These are phyloP conservation scores for Schizotus pectinicornis DNA, from an alignment of 2,888 invertebrate genomes.

Conservation along the genomic window DNA sequence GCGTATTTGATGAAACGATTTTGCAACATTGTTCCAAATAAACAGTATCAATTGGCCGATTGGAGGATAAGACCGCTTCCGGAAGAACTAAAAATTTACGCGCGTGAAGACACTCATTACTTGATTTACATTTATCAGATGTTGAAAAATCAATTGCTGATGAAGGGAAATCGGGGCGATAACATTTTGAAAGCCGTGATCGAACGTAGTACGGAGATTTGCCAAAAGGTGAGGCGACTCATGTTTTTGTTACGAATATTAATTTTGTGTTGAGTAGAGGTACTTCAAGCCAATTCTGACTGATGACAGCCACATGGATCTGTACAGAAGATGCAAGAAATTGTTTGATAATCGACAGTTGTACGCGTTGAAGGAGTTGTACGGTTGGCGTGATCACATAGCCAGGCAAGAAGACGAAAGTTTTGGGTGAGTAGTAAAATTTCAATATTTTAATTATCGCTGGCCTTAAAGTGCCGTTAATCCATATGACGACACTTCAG, in stretches of 20 bases:
- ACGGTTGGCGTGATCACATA: slow-evolving; percentile 84
- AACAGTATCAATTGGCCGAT: slow-evolving; percentile 92
- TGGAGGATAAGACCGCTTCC: slow-evolving; percentile 94
- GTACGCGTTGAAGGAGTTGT: slow-evolving; percentile 80
- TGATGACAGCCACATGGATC: slow-evolving; percentile 73
- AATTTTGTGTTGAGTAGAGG: slow-evolving; percentile 60
- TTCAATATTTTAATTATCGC: neutral
- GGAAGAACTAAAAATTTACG: slow-evolving; percentile 80
- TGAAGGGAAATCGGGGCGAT: slow-evolving; percentile 64
- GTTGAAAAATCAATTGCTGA: slow-evolving; percentile 76
- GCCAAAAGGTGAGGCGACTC: slow-evolving; percentile 63
- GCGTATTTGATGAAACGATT: slow-evolving; percentile 80
- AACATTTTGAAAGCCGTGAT: slow-evolving; percentile 75
- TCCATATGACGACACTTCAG: too few species aligned
- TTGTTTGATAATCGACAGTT: slow-evolving; percentile 86
- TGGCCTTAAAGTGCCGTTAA: too few species aligned
- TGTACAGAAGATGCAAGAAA: slow-evolving; percentile 79
- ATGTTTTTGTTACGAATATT: slow-evolving; percentile 4
- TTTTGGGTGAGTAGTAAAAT: slow-evolving; percentile 63
- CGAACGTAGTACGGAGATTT: slow-evolving; percentile 75
- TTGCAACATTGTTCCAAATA: slow-evolving; percentile 81
- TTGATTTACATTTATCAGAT: slow-evolving; percentile 86
- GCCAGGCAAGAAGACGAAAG: slow-evolving; percentile 93
- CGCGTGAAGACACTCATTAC: slow-evolving; percentile 94
- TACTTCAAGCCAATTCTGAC: slow-evolving; percentile 79